A percentile compares a stretch with the other conserved stretches of the same genome.
Evolutionary conservation across 2,797 vertebrate genomes (phyloP).

Genomic region (Sciurus vulgaris): DNA sequence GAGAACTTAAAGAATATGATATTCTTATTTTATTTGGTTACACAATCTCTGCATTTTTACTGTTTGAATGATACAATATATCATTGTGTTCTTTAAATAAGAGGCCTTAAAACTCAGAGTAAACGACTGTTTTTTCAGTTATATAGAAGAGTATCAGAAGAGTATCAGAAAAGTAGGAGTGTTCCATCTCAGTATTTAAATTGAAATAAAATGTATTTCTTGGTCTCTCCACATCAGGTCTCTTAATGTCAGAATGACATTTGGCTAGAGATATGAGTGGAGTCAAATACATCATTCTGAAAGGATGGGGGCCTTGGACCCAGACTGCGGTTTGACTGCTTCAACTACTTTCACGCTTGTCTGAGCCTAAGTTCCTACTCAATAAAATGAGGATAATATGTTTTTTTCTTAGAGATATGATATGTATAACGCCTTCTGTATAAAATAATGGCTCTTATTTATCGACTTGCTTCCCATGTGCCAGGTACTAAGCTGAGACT

Average conservation of each 20-base stretch:
- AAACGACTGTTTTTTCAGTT: not conserved
- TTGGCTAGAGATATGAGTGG: not conserved
- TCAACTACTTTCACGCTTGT: not conserved
- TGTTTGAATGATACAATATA: not conserved
- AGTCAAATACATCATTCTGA: not conserved
- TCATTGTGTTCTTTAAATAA: not conserved
- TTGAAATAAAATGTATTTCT: not conserved
- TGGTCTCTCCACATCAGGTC: not conserved
- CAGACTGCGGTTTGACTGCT: not conserved
- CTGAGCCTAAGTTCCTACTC: not conserved
- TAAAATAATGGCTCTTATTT: not conserved
- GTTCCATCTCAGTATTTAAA: not conserved
- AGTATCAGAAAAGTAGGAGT: not conserved
- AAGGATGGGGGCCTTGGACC: not conserved
- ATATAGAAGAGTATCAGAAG: not conserved
- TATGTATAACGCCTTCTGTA: not conserved
- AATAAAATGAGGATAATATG: not conserved
- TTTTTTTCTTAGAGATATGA: conserved; percentile 15
- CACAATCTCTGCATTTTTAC: conserved; percentile 9
- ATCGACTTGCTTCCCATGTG: not conserved
- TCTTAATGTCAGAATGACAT: not conserved
- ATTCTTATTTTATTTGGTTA: not conserved
- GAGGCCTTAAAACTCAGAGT: not conserved
- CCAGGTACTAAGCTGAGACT: not conserved
- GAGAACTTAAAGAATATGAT: not conserved